phyloP scores from a whole-genome alignment of 2,888 invertebrate genomes.

The Andrena fulva region DNA sequence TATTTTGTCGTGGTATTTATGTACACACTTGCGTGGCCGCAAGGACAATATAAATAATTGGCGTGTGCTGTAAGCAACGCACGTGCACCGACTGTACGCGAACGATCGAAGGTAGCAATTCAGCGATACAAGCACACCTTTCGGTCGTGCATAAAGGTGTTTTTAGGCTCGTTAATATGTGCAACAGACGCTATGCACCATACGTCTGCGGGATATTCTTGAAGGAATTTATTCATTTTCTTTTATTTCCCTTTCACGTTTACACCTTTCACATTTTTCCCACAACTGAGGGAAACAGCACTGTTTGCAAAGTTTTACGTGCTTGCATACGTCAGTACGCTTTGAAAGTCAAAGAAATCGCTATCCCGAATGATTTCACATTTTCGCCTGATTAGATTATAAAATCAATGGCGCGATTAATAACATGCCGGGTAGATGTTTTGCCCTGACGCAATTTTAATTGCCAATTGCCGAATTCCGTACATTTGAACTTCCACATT shows the following conservation, averaged over 20 bases:
- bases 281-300: slow-evolving; percentile 15
- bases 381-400: slow-evolving; percentile 15
- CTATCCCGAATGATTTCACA: neutral
- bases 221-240: slow-evolving; percentile 7
- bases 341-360: neutral
- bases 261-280: neutral
- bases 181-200: neutral
- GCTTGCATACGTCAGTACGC: neutral
- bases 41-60: slow-evolving; percentile 44
- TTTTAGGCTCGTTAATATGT: slow-evolving; percentile 2
- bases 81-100: slow-evolving; percentile 20
- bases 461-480: neutral
- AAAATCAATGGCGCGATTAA: neutral
- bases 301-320: neutral
- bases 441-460: slow-evolving; percentile 7
- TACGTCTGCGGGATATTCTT: slow-evolving; percentile 34
- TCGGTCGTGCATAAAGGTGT: neutral
- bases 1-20: slow-evolving; percentile 25
- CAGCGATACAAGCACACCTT: neutral
- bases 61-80: slow-evolving; percentile 1
- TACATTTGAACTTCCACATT: neutral
- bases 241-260: slow-evolving; percentile 35
- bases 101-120: neutral
- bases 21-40: slow-evolving; percentile 8
- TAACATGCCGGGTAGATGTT: neutral